Percentiles rank a stretch among this genome's conserved stretches.
phyloP scores from a whole-genome alignment of 1,140 invertebrate genomes.

The Vollenhovia emeryi region DNA sequence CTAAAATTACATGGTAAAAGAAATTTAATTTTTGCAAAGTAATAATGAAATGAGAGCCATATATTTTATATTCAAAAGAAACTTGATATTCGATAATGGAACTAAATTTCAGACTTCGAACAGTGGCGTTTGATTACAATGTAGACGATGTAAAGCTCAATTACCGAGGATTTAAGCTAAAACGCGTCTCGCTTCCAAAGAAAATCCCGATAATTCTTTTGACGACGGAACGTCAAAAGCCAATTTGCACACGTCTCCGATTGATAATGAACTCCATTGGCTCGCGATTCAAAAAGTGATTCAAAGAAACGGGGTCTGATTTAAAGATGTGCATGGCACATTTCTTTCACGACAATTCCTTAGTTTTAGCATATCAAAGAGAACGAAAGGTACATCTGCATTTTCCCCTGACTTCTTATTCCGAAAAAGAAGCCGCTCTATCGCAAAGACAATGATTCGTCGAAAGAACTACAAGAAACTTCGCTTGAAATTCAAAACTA shows the following conservation, averaged over 20 bases:
- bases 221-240: conserved; percentile 7
- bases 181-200: background rate
- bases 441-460: conserved; percentile 18
- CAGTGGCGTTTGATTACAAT: background rate
- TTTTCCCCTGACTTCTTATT: background rate
- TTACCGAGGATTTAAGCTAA: conserved; percentile 27
- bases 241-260: conserved; percentile 17
- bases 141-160: conserved; percentile 4
- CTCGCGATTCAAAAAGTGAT: background rate
- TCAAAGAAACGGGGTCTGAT: conserved; percentile 17
- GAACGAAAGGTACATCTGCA: background rate
- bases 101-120: background rate
- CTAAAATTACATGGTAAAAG: background rate
- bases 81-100: background rate
- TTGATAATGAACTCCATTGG: conserved; percentile 29
- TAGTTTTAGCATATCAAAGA: conserved; percentile 44
- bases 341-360: conserved; percentile 14
- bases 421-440: background rate
- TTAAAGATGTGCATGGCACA: background rate
- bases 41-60: background rate
- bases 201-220: conserved; percentile 25
- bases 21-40: background rate
- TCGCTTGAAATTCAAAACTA: background rate
- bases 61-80: background rate
- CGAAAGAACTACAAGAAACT: background rate